Evolutionary conservation across 2,888 invertebrate genomes (phyloP), one percentile per base, ranked within the genome.

Genomic region (Syritta pipiens): DNA sequence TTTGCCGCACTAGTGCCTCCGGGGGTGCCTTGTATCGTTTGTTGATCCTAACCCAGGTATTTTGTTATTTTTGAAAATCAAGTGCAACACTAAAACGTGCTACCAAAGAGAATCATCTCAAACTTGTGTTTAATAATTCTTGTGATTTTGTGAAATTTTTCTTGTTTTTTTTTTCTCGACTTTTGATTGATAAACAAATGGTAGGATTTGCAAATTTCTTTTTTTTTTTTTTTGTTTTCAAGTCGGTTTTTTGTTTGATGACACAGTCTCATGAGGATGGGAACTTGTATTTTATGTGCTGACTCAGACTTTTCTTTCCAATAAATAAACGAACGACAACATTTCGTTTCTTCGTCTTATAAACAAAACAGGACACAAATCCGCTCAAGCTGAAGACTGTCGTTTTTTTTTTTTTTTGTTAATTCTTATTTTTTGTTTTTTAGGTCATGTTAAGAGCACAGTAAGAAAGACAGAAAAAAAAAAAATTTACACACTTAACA

Each of bases 81-180:
- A 63, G 49, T 63, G 51, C 51, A 53, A 44, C 40, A 51, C 32
- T 42, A 19, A n/a, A n/a, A n/a, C n/a, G n/a, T n/a, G n/a, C n/a
- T n/a, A n/a, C n/a, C n/a, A n/a, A n/a, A n/a, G n/a, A n/a, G n/a
- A n/a, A n/a, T n/a, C n/a, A n/a, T n/a, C n/a, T 10, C 60, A 26
- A 44, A 32, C 14, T 46, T 35, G n/a, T 10, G 32, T 37, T 37
- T 46, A 12, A 24, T 30, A 63, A 63, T 51, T 37, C 26, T 37
- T 40, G 9, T 49, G 40, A 24, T 48, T 37, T 44, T 28, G 17
- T 59, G 17, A 3, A 5, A 9, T 32, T 59, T 19, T 42, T 44
- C 14, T 51, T 42, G 4, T 51, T 49, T 17, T 17, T 37, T 37
- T 14, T 40, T 7, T 26, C n/a, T 62, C 49, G 62, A n/a, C n/a